Evolutionary conservation across 2,113 vertebrate genomes (phyloP).

Genomic region (Eptesicus fuscus): DNA sequence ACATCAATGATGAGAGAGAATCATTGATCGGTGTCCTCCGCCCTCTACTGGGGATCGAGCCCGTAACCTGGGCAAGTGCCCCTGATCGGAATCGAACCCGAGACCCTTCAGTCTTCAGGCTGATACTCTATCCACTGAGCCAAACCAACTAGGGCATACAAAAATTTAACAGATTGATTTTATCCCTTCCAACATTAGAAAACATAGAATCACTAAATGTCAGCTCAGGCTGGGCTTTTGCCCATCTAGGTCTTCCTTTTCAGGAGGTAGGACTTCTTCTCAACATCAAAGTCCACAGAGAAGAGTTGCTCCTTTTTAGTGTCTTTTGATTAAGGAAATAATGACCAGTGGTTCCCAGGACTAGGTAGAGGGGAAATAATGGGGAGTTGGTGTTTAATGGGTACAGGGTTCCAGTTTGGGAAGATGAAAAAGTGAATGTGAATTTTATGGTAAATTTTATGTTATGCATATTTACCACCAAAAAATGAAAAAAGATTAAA

Average conservation of each 20-base stretch:
- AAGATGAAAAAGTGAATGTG: neutral
- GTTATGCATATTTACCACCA: neutral
- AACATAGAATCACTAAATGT: neutral
- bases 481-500: neutral
- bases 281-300: neutral
- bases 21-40: too few species aligned
- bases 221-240: neutral
- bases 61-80: too few species aligned
- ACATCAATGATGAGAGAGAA: too few species aligned
- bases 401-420: neutral
- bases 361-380: too few species aligned
- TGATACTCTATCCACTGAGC: too few species aligned
- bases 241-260: neutral
- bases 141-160: neutral
- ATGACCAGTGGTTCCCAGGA: neutral
- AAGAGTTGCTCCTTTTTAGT: neutral
- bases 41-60: too few species aligned
- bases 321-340: constrained; percentile 17
- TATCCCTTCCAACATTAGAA: neutral
- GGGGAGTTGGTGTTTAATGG: neutral
- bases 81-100: too few species aligned
- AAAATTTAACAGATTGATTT: neutral
- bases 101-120: too few species aligned
- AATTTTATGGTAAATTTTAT: neutral
- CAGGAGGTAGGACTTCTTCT: neutral